Conservation (phyloP, 2,113 vertebrate species). For the Calidris pugnax region DNA sequence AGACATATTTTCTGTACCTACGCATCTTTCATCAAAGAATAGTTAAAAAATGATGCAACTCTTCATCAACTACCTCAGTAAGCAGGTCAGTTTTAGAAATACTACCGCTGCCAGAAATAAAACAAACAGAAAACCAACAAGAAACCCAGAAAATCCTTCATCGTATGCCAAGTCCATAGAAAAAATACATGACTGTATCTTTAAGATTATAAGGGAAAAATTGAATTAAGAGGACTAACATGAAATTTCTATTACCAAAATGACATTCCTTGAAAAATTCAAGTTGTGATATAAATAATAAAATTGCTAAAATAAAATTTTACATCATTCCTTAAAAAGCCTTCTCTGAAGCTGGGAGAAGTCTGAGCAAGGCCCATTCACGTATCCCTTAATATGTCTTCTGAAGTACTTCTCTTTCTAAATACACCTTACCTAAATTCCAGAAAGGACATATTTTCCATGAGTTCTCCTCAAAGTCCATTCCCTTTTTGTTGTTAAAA, state of each 20-base stretch:
- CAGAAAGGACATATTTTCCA: neutral
- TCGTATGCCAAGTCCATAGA: neutral
- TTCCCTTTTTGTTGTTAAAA: neutral
- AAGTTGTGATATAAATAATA: neutral
- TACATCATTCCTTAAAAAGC: neutral
- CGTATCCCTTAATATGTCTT: neutral
- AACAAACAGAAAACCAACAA: fast-evolving
- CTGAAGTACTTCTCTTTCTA: neutral
- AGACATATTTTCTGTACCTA: neutral
- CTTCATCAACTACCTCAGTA: neutral
- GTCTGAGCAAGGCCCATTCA: neutral
- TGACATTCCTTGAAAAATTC: fast-evolving
- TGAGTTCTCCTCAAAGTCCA: neutral
- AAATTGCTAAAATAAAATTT: neutral
- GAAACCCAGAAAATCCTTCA: neutral
- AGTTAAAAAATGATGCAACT: neutral
- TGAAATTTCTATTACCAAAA: neutral
- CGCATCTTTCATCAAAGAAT: neutral
- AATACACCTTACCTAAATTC: neutral
- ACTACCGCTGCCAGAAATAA: neutral
- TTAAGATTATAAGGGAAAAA: neutral
- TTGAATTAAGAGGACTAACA: neutral
- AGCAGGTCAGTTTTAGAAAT: neutral
- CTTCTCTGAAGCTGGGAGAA: neutral
- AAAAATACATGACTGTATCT: neutral